Base-by-base conservation (phyloP, 2,113 vertebrate genomes). In the Hemiscyllium ocellatum region DNA sequence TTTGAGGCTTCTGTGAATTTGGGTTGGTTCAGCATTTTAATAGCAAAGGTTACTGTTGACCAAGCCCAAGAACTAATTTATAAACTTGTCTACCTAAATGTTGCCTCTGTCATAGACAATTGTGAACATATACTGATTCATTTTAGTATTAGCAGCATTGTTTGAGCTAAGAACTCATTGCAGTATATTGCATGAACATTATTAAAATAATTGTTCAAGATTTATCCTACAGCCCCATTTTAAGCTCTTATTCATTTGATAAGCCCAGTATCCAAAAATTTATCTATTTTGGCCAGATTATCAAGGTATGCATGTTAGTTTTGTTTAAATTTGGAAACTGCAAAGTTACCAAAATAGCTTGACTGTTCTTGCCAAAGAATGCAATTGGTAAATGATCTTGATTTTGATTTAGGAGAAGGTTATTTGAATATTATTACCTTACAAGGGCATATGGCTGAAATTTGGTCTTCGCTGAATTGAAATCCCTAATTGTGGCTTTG, bases 401-500 rank as follows among this genome's bases (percentile, higher is more conserved):
- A 42, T 95, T 70, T 95, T 72, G 42, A 72, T 95, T 95, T 76
- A 24, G 68, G 94, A 61, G 86, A 33, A 42, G 66, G 26, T 52
- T 90, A 29, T 70, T 95, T 50, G 52, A 95, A 95, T 3, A 33
- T 47, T 47, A 26, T 94, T 96, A 96, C 96, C 78, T 0, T 72
- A 95, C 76, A 95, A 95, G 96, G 96, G 72, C 95, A 96, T 96
- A 96, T 96, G 65, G 94, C 96, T 96, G 72, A 47, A 5, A 2
- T 0, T 0, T 96, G 96, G 83, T 4, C 96, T 96, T 96, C 95
- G 37, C 52, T 96, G 95, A 96, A 78, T 95, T 96, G 96, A 96
- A 86, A 94, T 95, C 96, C 89, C 96, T 47, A 96, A 96, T 90
- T 80, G 96, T 96, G 96, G 96, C 96, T 96, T 96, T 89, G 42